phyloP scores from a whole-genome alignment of 2,888 invertebrate genomes.

The Lithosia quadra region DNA sequence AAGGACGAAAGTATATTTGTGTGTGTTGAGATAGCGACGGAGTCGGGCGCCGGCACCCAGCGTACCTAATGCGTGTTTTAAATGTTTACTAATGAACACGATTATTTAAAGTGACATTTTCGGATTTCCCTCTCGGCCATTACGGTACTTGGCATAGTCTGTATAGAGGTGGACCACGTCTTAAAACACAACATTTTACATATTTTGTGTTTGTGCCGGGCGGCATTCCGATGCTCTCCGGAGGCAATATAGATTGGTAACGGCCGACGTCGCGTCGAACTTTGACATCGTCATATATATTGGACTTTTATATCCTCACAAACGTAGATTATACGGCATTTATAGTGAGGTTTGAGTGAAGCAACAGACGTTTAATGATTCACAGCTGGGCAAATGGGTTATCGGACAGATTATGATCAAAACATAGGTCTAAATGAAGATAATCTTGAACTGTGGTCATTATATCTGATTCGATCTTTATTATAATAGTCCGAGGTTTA shows the following conservation, averaged over 20 bases:
- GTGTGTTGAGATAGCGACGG: conserved; percentile 72
- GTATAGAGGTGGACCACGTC: conserved; percentile 40
- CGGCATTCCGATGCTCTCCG: conserved; percentile 50
- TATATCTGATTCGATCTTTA: conserved; percentile 30
- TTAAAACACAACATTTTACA: conserved; percentile 55
- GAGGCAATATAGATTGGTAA: conserved; percentile 51
- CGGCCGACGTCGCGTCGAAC: conserved; percentile 51
- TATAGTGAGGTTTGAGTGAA: conserved; percentile 40
- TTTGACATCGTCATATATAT: conserved; percentile 57
- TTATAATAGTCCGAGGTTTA: conserved; percentile 6
- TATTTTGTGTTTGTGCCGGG: conserved; percentile 42
- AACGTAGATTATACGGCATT: conserved; percentile 40
- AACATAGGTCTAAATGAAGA: conserved; percentile 20
- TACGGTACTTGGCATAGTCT: conserved; percentile 37
- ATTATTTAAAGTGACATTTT: conserved; percentile 86
- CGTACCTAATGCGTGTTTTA: conserved; percentile 84
- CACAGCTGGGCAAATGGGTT: conserved; percentile 31
- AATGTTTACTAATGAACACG: conserved; percentile 86
- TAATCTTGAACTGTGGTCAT: conserved; percentile 25
- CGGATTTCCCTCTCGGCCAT: conserved; percentile 72
- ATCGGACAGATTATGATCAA: conserved; percentile 30
- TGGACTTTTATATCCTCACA: conserved; percentile 48
- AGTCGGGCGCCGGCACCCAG: conserved; percentile 82
- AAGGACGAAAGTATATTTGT: conserved; percentile 65
- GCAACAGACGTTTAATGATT: conserved; percentile 33